Conservation (phyloP, 2,888 invertebrate species). For the Nephrotoma appendiculata region DNA sequence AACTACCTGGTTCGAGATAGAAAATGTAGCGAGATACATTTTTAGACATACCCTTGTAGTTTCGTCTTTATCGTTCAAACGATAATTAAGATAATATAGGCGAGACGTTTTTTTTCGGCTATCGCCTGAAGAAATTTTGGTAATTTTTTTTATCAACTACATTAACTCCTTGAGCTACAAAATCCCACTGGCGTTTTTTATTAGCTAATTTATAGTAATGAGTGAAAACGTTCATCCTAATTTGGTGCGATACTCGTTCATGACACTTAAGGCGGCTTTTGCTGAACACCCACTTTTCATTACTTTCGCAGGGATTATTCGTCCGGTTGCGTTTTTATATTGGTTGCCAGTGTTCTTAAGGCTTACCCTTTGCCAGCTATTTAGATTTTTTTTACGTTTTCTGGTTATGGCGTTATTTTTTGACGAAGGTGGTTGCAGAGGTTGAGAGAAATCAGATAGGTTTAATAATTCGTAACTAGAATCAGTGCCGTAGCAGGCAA, state of each 20-base stretch:
- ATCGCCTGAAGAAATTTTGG: neutral
- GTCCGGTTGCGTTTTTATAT: neutral
- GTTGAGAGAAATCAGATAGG: neutral
- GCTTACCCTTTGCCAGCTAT: neutral
- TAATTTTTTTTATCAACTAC: neutral
- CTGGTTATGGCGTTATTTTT: too few relatives aligned
- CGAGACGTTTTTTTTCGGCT: neutral
- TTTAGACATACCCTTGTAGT: neutral
- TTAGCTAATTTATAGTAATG: neutral
- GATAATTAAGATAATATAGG: neutral
- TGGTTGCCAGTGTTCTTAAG: neutral
- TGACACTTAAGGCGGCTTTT: neutral
- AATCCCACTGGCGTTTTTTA: neutral
- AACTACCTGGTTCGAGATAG: too few relatives aligned
- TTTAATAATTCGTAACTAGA: neutral
- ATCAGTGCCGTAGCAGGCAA: neutral
- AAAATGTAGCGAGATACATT: neutral
- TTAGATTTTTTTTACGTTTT: neutral
- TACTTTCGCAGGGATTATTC: too few relatives aligned
- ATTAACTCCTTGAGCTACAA: neutral
- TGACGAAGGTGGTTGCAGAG: too few relatives aligned
- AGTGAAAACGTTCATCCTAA: neutral
- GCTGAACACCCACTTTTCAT: neutral
- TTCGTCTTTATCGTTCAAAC: neutral
- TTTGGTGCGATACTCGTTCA: neutral